Evolutionary conservation across 2,113 vertebrate species (phyloP).

Genomic region (Centropristis striata): DNA sequence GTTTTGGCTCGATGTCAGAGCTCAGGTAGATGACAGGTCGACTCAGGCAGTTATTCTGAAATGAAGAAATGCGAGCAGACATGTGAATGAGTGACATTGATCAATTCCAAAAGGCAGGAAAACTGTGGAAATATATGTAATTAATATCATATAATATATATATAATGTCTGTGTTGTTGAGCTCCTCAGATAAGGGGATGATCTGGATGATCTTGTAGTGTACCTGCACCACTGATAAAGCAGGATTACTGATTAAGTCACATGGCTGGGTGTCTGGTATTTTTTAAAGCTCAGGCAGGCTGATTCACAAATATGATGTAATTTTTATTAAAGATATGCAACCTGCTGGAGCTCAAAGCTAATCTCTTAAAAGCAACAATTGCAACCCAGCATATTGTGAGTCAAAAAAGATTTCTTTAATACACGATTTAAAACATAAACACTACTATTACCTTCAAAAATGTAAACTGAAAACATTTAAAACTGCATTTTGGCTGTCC

Average conservation of each 20-base stretch:
- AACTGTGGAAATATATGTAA: neutral
- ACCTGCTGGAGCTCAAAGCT: neutral
- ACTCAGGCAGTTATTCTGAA: constrained; percentile 94
- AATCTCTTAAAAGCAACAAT: neutral
- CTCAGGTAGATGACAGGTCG: constrained; percentile 96
- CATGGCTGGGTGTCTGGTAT: constrained; percentile 17
- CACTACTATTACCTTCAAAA: neutral
- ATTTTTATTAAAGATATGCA: too few relatives aligned
- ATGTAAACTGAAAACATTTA: neutral
- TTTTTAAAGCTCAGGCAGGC: constrained; percentile 4
- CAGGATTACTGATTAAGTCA: constrained; percentile 25
- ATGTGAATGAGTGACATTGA: neutral
- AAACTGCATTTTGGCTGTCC: neutral
- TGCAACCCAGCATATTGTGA: neutral
- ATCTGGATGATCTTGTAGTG: constrained; percentile 5
- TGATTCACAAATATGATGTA: constrained; percentile 1
- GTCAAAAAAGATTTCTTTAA: neutral
- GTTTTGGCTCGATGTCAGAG: constrained; percentile 94
- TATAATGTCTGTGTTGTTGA: too few relatives aligned
- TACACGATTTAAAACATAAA: neutral
- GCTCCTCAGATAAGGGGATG: constrained; percentile 9
- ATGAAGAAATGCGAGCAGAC: constrained; percentile 23
- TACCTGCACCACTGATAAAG: constrained; percentile 36
- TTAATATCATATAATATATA: too few relatives aligned
- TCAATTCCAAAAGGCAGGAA: neutral